Base-by-base conservation (phyloP, 2,888 invertebrate species). In the Caenorhabditis sp. region DNA sequence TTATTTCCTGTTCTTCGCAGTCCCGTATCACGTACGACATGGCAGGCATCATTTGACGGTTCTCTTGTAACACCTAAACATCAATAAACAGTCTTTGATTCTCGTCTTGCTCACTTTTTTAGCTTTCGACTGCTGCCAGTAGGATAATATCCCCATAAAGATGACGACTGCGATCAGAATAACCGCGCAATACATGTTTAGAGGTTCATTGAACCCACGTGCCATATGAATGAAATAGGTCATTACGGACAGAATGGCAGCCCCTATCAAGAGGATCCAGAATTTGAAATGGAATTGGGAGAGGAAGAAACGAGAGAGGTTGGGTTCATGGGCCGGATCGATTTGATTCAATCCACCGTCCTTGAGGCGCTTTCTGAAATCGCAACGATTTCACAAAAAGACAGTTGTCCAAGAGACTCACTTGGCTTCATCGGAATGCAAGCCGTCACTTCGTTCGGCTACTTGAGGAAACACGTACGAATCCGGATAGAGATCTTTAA, bases 1-100 rank as follows among this genome's bases (percentile, higher is more conserved):
- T 59, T n/a, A 89, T 79, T 48, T 81, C 83, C 88, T 95, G 91
- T 90, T 95, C 95, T 91, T 95, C 95, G 85, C 95, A 95, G 91
- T 96, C 95, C 86, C 98, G 93, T 88, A 97, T 85, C 8, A 90
- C 91, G 27, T 81, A 59, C 39, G 87, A 79, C 65, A 79, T 84
- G 61, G 83, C 50, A 50, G 84, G 86, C 62, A 88, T 78, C 52
- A 85, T 79, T 37, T 78, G 80, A 24, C 79, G 82, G 75, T 87
- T 86, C 41, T 84, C 82, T 71, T 84, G 81, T 2, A 87, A 76
- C 11, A 87, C 84, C 83, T 85, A 59, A n/a, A n/a, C n/a, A n/a
- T n/a, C n/a, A n/a, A n/a, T n/a, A n/a, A n/a, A n/a, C n/a, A n/a
- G n/a, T n/a, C n/a, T n/a, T n/a, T n/a, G n/a, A n/a, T n/a, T n/a